Percentiles rank a stretch among this genome's conserved stretches.
These are phyloP conservation scores for Blomia tropicalis DNA, from an alignment of 2,888 invertebrate genomes.

Conservation along the genomic window DNA sequence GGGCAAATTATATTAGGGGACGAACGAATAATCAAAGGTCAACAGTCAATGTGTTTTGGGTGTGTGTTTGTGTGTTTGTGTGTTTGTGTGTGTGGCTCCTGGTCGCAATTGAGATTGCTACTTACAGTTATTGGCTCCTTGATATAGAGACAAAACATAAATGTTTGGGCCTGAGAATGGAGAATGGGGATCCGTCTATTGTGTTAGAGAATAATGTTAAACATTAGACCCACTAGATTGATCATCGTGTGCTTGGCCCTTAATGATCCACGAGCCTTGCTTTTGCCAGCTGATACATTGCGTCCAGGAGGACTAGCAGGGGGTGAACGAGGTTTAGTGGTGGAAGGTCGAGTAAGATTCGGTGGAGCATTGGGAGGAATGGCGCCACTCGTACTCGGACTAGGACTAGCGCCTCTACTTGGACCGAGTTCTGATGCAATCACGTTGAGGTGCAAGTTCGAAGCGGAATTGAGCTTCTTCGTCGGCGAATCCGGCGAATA, in stretches of 20 bases:
- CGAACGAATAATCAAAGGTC: too few relatives aligned
- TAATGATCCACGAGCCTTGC: background rate
- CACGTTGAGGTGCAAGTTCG: background rate
- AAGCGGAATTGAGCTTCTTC: constrained; percentile 10
- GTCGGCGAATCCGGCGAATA: background rate
- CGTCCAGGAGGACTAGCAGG: background rate
- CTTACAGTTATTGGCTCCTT: too few relatives aligned
- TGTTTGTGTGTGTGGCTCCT: too few relatives aligned
- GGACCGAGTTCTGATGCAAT: too few relatives aligned
- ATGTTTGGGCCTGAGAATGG: too few relatives aligned
- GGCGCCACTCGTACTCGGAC: too few relatives aligned
- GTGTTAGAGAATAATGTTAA: constrained; percentile 14
- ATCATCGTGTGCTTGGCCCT: constrained; percentile 22
- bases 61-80: too few relatives aligned
- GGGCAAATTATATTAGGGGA: too few relatives aligned
- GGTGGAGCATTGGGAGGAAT: background rate
- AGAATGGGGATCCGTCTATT: too few relatives aligned
- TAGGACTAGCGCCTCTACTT: background rate
- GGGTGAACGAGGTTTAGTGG: background rate
- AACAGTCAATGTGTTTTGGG: too few relatives aligned
- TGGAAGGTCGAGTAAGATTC: background rate
- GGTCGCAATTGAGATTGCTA: too few relatives aligned
- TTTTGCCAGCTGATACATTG: background rate
- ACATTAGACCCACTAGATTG: constrained; percentile 17
- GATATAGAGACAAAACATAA: too few relatives aligned